A percentile compares a stretch with the other conserved stretches of the same genome.
phyloP scores from a whole-genome alignment of 2,797 vertebrate species.

The Malacoraja senta region DNA sequence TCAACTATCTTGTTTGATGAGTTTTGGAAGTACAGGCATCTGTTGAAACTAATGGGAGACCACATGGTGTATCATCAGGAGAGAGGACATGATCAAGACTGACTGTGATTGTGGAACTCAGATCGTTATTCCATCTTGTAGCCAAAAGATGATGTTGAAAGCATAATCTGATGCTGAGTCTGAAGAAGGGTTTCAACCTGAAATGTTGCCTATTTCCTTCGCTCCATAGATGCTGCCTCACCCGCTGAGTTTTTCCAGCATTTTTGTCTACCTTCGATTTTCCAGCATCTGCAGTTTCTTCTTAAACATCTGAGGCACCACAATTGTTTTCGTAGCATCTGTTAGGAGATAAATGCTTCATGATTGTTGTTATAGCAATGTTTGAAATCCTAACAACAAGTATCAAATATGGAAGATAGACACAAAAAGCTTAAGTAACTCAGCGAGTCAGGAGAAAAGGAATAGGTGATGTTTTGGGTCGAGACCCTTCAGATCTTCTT shows the following conservation, averaged over 20 bases:
- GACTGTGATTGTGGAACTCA: not conserved
- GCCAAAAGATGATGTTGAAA: not conserved
- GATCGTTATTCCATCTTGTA: not conserved
- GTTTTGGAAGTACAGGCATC: not conserved
- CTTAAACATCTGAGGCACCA: not conserved
- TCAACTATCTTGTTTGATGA: not conserved
- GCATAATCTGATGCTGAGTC: not conserved
- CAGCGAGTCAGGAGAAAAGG: no score
- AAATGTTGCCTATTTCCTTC: no score
- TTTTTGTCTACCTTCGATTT: no score
- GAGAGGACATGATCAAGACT: not conserved
- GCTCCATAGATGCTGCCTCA: no score
- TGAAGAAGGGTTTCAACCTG: no score
- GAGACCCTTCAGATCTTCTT: no score
- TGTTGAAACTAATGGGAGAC: not conserved
- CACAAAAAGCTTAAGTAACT: no score
- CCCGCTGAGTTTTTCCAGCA: no score
- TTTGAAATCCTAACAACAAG: not conserved
- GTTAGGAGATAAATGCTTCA: not conserved
- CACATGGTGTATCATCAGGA: not conserved
- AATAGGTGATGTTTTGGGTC: no score
- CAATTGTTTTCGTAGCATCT: not conserved
- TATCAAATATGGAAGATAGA: not conserved
- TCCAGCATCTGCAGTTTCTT: no score
- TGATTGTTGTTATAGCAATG: not conserved